Base-by-base conservation (phyloP, 2,888 invertebrate genomes). In the Drosophila stalkeri region DNA sequence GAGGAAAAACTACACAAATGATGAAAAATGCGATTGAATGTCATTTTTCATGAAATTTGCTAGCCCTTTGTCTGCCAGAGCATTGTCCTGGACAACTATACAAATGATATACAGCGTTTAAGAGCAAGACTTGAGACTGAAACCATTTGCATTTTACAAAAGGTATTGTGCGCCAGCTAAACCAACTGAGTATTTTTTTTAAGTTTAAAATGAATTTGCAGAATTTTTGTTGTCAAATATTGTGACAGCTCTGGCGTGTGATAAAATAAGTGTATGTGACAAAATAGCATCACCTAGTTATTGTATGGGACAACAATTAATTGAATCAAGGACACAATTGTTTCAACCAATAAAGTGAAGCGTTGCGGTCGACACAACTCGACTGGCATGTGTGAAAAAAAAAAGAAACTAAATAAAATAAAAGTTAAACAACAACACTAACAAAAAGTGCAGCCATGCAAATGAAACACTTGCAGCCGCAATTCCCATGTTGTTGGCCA, bases 1-100 rank as follows among this genome's bases (percentile, higher is more conserved):
- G 20, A 23, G 23, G 6, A 31, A 16, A 39, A 41, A 14, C 41
- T n/a, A 57, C 56, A 27, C 39, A 81, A 75, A 77, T 86, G 75
- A 83, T 83, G 81, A 78, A 76, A 75, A 75, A 81, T 71, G 65
- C 68, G 67, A 80, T 87, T 85, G 72, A 85, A 82, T 82, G 76
- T 72, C 64, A 79, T 85, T 81, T 79, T 70, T 77, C 77, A 79
- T 79, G 64, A 56, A 77, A 89, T 87, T 89, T 67, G 71, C 60
- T 62, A 56, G 54, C 60, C 60, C 52, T 66, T 57, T 70, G 69
- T 70, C 63, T 63, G n/a, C n/a, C 47, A 41, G 43, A 65, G 20
- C 14, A 46, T 43, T 72, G 59, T 68, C 6, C 27, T 20, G 51
- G 49, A 69, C 65, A 80, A 66, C 33, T 46, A 56, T 16, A 62